These are phyloP conservation scores for Pecten maximus DNA, from an alignment of 2,888 invertebrate genomes.

Conservation along the genomic window DNA sequence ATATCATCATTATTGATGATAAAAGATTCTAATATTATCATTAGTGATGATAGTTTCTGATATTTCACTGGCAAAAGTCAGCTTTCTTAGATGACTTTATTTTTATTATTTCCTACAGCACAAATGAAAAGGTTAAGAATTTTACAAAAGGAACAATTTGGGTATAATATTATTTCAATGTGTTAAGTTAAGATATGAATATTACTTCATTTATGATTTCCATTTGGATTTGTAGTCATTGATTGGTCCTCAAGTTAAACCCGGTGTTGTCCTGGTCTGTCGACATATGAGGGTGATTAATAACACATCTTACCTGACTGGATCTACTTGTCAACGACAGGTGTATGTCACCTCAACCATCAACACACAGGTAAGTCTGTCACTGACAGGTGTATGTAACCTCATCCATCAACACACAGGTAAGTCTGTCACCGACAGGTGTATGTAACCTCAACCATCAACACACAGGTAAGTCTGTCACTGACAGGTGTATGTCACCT, in stretches of 20 bases:
- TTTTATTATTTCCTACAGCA: no score
- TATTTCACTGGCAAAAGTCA: no score
- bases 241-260: constrained; percentile 50
- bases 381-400: not conserved
- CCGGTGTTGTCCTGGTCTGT: constrained; percentile 62
- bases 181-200: no score
- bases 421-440: constrained; percentile 43
- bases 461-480: constrained; percentile 66
- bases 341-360: constrained; percentile 65
- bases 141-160: no score
- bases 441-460: constrained; percentile 54
- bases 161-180: no score
- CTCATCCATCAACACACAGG: constrained; percentile 65
- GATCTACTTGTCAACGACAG: constrained; percentile 58
- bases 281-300: constrained; percentile 66
- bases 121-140: no score
- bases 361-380: constrained; percentile 62
- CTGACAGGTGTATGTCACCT: no score
- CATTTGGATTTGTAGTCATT: constrained; percentile 53
- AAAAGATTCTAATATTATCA: no score
- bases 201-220: no score
- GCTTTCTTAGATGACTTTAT: no score
- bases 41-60: no score
- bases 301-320: constrained; percentile 46
- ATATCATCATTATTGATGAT: no score